Conservation (phyloP, 2,888 invertebrate species). For the Tolmerus cingulatus region DNA sequence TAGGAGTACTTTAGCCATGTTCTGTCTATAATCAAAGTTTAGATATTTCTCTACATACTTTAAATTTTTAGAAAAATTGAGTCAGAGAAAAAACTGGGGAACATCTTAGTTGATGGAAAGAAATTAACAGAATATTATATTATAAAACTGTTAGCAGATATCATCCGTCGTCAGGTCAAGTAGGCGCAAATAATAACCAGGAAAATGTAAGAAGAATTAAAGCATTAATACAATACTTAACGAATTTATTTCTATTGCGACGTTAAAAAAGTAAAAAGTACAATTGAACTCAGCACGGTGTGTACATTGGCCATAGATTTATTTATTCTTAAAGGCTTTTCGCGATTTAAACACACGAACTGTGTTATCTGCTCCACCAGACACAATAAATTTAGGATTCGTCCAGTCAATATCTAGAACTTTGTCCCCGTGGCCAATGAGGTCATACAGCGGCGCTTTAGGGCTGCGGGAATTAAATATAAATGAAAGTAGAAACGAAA, state of each 20-base stretch:
- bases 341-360: conserved; percentile 85
- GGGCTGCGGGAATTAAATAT: conserved; percentile 69
- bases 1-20: background rate
- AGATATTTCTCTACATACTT: background rate
- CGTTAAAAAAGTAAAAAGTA: background rate
- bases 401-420: conserved; percentile 95
- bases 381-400: conserved; percentile 82
- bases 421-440: conserved; percentile 93
- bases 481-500: background rate
- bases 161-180: background rate
- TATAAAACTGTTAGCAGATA: background rate
- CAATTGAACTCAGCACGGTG: background rate
- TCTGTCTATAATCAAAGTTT: background rate
- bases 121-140: background rate
- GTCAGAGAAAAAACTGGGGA: background rate
- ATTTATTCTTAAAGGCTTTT: conserved; percentile 56
- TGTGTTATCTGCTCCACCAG: conserved; percentile 93
- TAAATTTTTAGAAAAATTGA: background rate
- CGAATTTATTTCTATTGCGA: background rate
- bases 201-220: background rate
- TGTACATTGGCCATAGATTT: background rate
- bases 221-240: background rate
- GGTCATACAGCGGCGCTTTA: conserved; percentile 89
- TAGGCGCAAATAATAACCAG: background rate
- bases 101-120: background rate